Evolutionary conservation across 2,113 vertebrate genomes (phyloP), one percentile per base, ranked within the genome.

Genomic region (Thermophis baileyi): DNA sequence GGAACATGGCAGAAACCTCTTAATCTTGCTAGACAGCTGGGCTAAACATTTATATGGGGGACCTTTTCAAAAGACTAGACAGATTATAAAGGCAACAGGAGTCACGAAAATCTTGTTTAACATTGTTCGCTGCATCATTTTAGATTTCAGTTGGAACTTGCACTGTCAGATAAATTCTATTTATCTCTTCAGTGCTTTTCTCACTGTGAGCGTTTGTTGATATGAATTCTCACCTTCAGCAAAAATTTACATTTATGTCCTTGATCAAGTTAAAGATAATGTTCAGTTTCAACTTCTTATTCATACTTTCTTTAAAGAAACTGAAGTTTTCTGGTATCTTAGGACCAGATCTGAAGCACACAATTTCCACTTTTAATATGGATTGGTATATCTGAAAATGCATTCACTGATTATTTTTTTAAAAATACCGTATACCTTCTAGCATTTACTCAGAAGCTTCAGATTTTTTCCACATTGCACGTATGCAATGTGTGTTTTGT

Each of bases 21-120:
- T 96, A 97, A 97, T 97, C 96, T 96, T 89, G 94, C 94, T 90
- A 96, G 96, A 96, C 95, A 96, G 95, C 93, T 96, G 95, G 96
- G 94, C 95, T 96, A 97, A 96, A 97, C 96, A 95, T 96, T 96
- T 96, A 95, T 95, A 96, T 96, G 96, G 91, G 91, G 96, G 96
- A 97, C 90, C 94, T 95, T 97, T 97, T 97, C 94, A 96, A 97
- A 97, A 96, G 94, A 95, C 93, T 94, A 96, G 95, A 94, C 93
- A 97, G 96, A 97, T 97, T 97, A 96, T 96, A 97, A 94, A 97
- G 95, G 91, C 96, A 97, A 95, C 93, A 94, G 94, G 95, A 97
- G 97, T 96, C 96, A 97, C 94, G 90, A 95, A 96, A 97, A 97
- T 97, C 96, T 96, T 97, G 95, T 97, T 97, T 96, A 96, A 96